Conservation (phyloP, 2,888 invertebrate species). For the Phaedon cochleariae region DNA sequence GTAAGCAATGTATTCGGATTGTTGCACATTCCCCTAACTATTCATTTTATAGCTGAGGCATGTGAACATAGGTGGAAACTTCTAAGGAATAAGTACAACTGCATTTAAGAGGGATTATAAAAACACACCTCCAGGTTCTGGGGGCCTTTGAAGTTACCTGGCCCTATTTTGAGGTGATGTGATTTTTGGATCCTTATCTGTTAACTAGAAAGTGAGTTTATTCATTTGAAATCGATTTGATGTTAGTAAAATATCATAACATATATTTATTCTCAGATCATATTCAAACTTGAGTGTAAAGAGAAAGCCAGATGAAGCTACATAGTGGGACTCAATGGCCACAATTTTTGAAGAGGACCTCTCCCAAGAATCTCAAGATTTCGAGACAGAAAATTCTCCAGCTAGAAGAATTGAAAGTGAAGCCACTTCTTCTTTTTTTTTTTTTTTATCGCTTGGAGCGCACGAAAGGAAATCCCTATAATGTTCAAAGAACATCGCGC, state of each 20-base stretch:
- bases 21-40: background rate
- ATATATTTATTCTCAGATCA: background rate
- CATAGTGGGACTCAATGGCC: background rate
- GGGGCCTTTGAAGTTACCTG: background rate
- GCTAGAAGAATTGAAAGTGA: background rate
- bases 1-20: conserved; percentile 5
- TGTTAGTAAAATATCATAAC: background rate
- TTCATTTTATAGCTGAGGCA: conserved; percentile 4
- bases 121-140: conserved; percentile 1
- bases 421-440: too few species aligned
- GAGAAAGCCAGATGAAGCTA: background rate
- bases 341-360: conserved; percentile 4
- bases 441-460: too few species aligned
- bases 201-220: background rate
- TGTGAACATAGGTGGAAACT: conserved; percentile 9
- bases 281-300: background rate
- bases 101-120: background rate
- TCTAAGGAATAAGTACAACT: too few species aligned
- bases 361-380: too few species aligned
- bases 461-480: too few species aligned
- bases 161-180: background rate
- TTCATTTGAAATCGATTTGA: background rate
- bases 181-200: background rate
- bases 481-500: too few species aligned
- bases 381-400: background rate